Base-by-base conservation (phyloP, 2,888 invertebrate genomes). In the Thera britannica region DNA sequence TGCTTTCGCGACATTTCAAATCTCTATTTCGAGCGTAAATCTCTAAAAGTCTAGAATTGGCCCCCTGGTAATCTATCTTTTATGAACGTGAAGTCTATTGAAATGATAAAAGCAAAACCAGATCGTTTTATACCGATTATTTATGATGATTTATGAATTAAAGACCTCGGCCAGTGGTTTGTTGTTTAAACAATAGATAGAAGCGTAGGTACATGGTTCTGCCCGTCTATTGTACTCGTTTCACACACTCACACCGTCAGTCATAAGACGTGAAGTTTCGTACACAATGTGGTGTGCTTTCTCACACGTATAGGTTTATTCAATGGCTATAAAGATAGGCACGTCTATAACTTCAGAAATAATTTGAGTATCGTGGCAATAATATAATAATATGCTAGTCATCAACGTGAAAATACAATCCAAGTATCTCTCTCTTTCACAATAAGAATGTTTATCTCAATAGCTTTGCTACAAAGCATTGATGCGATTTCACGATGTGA, bases 211-310 rank as follows among this genome's bases (percentile, higher is more conserved):
- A 61, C 66, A 49, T 54, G 23, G 48, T 66, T 70, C 55, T 75
- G 71, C 61, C 58, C 72, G 60, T 73, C 75, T 62, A 79, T 80
- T 82, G 78, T 80, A 62, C 65, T 65, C 57, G 70, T 56, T 71
- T 72, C 72, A 68, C 57, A 75, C 82, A 83, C 83, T 77, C 84
- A 83, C 82, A 79, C 75, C 70, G 59, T 62, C 58, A 75, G 68
- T 65, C 69, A 56, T 23, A 71, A 49, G 49, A 54, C 36, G 55
- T 64, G 56, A 65, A 61, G 67, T 64, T 54, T 41, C 41, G 52
- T 61, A 51, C 55, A 66, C 69, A 70, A 69, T 69, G 59, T 69
- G 65, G 35, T 69, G 57, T 66, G 63, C 49, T 70, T 70, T 70
- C 65, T 65, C 66, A 69, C 65, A 66, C 66, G 49, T 48, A 41